A percentile compares a stretch with the other conserved stretches of the same genome.
These are phyloP conservation scores for Nebria ingens DNA, from an alignment of 1,140 invertebrate species.

Conservation along the genomic window DNA sequence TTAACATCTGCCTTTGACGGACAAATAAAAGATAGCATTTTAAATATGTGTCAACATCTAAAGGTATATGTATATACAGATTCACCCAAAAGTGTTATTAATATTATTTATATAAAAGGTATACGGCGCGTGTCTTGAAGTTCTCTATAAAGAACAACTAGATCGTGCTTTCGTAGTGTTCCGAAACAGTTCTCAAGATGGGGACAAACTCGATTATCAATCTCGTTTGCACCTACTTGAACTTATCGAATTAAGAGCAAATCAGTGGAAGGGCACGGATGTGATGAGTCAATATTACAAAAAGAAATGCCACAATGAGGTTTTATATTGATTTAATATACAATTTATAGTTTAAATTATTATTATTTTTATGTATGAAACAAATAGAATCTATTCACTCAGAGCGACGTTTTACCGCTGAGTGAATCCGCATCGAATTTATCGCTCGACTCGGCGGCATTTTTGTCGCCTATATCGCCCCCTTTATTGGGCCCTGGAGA, in stretches of 20 bases:
- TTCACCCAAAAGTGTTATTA: slow-evolving; percentile 1
- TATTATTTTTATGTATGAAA: not conserved
- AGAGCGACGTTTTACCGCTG: slow-evolving; percentile 22
- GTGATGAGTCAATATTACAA: slow-evolving; percentile 73
- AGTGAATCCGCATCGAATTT: slow-evolving; percentile 27
- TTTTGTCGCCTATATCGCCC: slow-evolving; percentile 36
- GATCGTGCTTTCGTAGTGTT: slow-evolving; percentile 70
- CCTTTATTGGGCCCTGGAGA: slow-evolving; percentile 64
- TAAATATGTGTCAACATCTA: slow-evolving; percentile 32
- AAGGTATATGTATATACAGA: slow-evolving; percentile 17
- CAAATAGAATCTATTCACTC: not conserved
- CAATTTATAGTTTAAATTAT: not conserved
- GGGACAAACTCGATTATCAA: slow-evolving; percentile 61
- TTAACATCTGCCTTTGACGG: slow-evolving; percentile 25
- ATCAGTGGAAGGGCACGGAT: slow-evolving; percentile 71
- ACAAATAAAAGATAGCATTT: slow-evolving; percentile 26
- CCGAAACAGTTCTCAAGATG: slow-evolving; percentile 75
- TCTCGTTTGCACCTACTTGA: slow-evolving; percentile 76
- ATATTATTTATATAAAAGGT: slow-evolving; percentile 25
- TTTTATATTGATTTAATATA: not conserved
- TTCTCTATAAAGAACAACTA: slow-evolving; percentile 45
- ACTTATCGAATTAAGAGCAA: slow-evolving; percentile 77
- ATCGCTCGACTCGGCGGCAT: slow-evolving; percentile 20
- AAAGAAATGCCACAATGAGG: slow-evolving; percentile 42
- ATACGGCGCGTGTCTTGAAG: slow-evolving; percentile 33